phyloP scores from a whole-genome alignment of 2,797 vertebrate genomes.

The Dallia pectoralis region DNA sequence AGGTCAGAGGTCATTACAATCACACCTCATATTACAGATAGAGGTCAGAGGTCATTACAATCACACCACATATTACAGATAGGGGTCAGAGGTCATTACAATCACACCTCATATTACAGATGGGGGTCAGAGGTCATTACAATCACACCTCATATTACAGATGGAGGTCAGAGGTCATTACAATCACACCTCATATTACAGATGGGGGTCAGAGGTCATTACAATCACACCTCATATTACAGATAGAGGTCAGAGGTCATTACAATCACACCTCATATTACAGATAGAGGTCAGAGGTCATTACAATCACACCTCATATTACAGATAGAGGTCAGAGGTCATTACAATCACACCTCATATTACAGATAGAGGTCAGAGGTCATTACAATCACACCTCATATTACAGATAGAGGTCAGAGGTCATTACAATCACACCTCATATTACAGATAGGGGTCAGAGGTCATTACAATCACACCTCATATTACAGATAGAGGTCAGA shows the following conservation, averaged over 20 bases:
- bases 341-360: neutral
- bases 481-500: slow-evolving; percentile 7
- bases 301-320: neutral
- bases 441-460: slow-evolving; percentile 8
- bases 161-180: neutral
- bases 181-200: neutral
- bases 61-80: slow-evolving; percentile 10
- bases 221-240: neutral
- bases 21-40: slow-evolving; percentile 8
- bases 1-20: neutral
- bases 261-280: neutral
- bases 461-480: neutral
- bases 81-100: neutral
- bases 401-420: slow-evolving; percentile 8
- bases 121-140: neutral
- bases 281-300: slow-evolving; percentile 13
- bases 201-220: neutral
- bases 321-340: slow-evolving; percentile 10
- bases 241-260: slow-evolving; percentile 12
- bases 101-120: slow-evolving; percentile 11
- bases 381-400: neutral
- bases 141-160: slow-evolving; percentile 14
- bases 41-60: neutral
- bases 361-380: slow-evolving; percentile 9
- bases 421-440: neutral